Evolutionary conservation across 2,888 invertebrate species (phyloP).

Genomic region (Hirtodrosophila alboralis): DNA sequence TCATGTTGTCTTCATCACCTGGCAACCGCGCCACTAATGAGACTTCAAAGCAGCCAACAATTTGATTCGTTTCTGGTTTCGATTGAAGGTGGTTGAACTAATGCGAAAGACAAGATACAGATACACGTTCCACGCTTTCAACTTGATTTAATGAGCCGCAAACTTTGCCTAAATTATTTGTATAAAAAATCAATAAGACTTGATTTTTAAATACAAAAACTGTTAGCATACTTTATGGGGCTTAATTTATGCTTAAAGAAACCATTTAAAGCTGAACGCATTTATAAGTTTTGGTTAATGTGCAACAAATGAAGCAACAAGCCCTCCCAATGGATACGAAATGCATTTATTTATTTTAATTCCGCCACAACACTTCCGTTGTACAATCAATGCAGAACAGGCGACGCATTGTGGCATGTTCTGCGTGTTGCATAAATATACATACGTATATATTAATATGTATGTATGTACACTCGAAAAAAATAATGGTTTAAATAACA

Average conservation of each 20-base stretch:
- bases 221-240: conserved; percentile 34
- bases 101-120: conserved; percentile 30
- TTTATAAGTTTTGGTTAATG: conserved; percentile 61
- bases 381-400: conserved; percentile 73
- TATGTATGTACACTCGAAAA: background rate
- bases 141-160: conserved; percentile 58
- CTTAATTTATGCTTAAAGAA: conserved; percentile 1
- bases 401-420: conserved; percentile 56
- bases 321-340: conserved; percentile 55
- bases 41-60: conserved; percentile 65
- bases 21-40: conserved; percentile 73
- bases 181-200: conserved; percentile 53
- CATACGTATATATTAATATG: conserved; percentile 30
- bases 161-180: conserved; percentile 47
- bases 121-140: conserved; percentile 5
- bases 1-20: conserved; percentile 55
- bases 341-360: conserved; percentile 82
- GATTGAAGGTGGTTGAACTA: conserved; percentile 29
- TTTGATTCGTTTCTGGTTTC: conserved; percentile 63
- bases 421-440: conserved; percentile 44
- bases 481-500: too few relatives aligned
- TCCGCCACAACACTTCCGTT: conserved; percentile 82
- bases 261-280: conserved; percentile 38
- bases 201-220: conserved; percentile 3
- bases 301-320: conserved; percentile 75